A percentile compares a stretch with the other conserved stretches of the same genome.
Evolutionary conservation across 2,113 vertebrate genomes (phyloP).

Genomic region (Heteronetta atricapilla): DNA sequence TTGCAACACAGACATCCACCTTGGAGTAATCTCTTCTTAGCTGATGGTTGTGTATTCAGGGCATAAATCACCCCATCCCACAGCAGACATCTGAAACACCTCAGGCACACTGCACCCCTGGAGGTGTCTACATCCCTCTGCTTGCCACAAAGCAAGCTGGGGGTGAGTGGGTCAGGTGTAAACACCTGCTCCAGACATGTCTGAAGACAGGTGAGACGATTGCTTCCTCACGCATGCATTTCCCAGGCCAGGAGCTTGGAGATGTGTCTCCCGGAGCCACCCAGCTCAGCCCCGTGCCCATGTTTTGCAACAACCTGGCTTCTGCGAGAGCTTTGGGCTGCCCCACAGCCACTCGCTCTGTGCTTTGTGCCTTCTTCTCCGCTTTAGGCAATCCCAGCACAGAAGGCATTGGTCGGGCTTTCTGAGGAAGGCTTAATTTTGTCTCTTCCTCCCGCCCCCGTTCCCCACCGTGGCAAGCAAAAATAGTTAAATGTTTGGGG

Average conservation of each 20-base stretch:
- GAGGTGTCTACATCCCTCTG: not conserved
- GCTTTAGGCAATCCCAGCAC: not conserved
- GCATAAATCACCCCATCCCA: not conserved
- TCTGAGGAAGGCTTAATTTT: conserved; percentile 6
- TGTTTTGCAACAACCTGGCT: not conserved
- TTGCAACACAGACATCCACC: not conserved
- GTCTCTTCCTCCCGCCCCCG: not conserved
- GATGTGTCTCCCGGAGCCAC: not conserved
- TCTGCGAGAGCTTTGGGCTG: not conserved
- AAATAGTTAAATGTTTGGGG: conserved; percentile 14
- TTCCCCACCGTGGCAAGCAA: not conserved
- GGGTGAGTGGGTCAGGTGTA: not conserved
- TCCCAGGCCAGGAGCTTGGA: not conserved
- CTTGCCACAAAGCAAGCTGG: not conserved
- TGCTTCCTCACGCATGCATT: not conserved
- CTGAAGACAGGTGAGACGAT: not conserved
- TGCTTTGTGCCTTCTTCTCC: not conserved
- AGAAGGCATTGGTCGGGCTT: not conserved
- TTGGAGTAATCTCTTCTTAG: not conserved
- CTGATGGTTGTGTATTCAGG: not conserved
- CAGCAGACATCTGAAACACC: not conserved
- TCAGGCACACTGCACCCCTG: not conserved
- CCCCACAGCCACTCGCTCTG: not conserved
- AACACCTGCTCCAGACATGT: not conserved
- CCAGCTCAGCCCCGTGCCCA: rapidly evolving